Evolutionary conservation across 1,140 invertebrate genomes (phyloP).

Genomic region (Neelides sp.): DNA sequence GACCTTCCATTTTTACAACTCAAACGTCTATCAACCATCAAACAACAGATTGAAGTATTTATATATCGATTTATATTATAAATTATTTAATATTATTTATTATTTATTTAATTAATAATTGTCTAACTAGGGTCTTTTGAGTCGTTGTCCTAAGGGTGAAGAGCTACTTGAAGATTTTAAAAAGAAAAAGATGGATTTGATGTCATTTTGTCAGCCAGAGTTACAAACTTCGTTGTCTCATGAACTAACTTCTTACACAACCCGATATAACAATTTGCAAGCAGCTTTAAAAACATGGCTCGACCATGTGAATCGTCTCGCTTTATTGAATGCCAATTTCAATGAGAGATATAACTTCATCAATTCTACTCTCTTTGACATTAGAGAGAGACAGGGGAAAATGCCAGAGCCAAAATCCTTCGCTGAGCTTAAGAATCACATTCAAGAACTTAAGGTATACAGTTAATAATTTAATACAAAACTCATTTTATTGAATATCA

Average conservation of each 20-base stretch:
- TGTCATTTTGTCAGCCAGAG: slow-evolving; percentile 18
- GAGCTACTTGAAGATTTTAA: slow-evolving; percentile 21
- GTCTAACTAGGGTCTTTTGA: slow-evolving; percentile 36
- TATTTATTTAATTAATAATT: neutral
- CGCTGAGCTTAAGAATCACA: slow-evolving; percentile 12
- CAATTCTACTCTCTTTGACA: neutral
- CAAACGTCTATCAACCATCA: slow-evolving; percentile 54
- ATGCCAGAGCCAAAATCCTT: slow-evolving; percentile 39
- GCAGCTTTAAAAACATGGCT: slow-evolving; percentile 68
- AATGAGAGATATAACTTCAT: slow-evolving; percentile 29
- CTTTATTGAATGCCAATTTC: slow-evolving; percentile 37
- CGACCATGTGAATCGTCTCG: slow-evolving; percentile 35
- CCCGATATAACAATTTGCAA: slow-evolving; percentile 59
- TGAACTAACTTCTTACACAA: slow-evolving; percentile 55
- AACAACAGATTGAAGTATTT: slow-evolving; percentile 45
- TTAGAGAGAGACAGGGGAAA: slow-evolving; percentile 49
- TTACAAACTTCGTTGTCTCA: slow-evolving; percentile 19
- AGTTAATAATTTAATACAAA: no score
- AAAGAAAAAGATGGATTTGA: slow-evolving; percentile 1
- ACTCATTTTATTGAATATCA: no score
- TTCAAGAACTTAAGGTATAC: no score
- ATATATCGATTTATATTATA: slow-evolving; percentile 1
- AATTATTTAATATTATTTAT: neutral
- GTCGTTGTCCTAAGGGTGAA: slow-evolving; percentile 45
- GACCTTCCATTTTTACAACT: slow-evolving; percentile 67